Conservation (phyloP, 2,888 invertebrate species). For the Drosophila infuscata region DNA sequence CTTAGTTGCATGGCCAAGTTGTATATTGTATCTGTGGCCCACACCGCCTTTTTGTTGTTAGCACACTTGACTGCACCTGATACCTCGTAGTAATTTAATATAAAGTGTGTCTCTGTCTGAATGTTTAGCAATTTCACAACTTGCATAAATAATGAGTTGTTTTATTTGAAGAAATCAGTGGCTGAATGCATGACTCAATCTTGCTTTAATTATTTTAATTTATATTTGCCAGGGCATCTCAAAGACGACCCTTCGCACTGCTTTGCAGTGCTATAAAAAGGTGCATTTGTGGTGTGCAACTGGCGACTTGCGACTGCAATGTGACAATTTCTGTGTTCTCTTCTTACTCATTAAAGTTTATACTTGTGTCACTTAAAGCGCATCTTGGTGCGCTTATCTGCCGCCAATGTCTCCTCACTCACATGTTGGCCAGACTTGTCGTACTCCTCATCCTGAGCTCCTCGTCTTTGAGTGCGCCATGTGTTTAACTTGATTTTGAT, state of each 20-base stretch:
- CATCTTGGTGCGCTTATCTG: constrained; percentile 67
- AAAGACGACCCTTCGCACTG: not conserved
- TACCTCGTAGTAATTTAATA: constrained; percentile 2
- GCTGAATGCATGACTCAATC: not conserved
- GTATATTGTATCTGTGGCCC: constrained; percentile 28
- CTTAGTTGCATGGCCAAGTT: constrained; percentile 16
- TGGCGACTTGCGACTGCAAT: constrained; percentile 35
- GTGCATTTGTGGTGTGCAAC: constrained; percentile 15
- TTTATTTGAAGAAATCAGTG: not conserved
- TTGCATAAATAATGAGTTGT: not conserved
- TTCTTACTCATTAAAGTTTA: constrained; percentile 62
- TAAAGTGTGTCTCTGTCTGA: not conserved
- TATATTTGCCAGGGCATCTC: constrained; percentile 9
- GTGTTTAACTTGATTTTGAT: constrained; percentile 68
- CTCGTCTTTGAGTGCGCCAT: constrained; percentile 51
- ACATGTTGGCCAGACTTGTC: constrained; percentile 36
- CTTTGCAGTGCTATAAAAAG: constrained; percentile 12
- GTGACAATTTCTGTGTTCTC: constrained; percentile 71
- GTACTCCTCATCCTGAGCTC: not conserved
- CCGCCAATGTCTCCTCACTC: constrained; percentile 20
- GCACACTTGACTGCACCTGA: constrained; percentile 45
- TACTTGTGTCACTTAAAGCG: constrained; percentile 55
- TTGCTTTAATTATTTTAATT: not conserved
- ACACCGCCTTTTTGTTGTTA: constrained; percentile 50
- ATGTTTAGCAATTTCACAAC: not conserved